Conservation (phyloP, 2,113 vertebrate genomes). For the Poeciliopsis prolifica region DNA sequence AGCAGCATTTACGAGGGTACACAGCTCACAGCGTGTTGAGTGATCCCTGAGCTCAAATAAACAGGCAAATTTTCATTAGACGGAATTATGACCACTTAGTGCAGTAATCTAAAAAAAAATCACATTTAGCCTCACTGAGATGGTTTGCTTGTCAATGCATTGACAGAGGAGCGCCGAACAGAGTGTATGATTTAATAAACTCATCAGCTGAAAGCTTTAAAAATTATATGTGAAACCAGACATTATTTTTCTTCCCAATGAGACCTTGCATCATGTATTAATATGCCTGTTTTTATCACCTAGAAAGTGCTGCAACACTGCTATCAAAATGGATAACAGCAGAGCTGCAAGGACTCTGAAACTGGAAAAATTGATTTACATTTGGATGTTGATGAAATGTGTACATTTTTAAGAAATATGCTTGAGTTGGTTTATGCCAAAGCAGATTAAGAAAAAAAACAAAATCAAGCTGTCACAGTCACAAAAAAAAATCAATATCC, state of each 20-base stretch:
- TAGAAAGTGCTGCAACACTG: background rate
- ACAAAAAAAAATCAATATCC: background rate
- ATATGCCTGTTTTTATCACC: slow-evolving; percentile 13
- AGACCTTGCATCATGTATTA: slow-evolving; percentile 2
- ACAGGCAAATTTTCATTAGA: slow-evolving; percentile 31
- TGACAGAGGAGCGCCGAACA: slow-evolving; percentile 17
- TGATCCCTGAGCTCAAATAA: slow-evolving; percentile 24
- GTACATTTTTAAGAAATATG: background rate
- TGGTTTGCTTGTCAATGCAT: background rate
- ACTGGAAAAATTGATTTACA: background rate
- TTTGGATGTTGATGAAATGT: background rate
- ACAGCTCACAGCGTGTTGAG: slow-evolving; percentile 15
- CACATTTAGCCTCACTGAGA: slow-evolving; percentile 15
- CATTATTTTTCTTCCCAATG: background rate
- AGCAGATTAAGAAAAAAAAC: background rate
- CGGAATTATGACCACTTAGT: slow-evolving; percentile 5
- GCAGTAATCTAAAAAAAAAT: slow-evolving; percentile 8
- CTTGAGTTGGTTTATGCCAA: background rate
- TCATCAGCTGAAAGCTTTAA: slow-evolving; percentile 43
- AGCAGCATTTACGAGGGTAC: slow-evolving; percentile 13
- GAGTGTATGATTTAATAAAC: slow-evolving; percentile 4
- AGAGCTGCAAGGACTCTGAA: background rate
- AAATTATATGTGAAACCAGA: slow-evolving; percentile 9
- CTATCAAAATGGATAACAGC: slow-evolving; percentile 13
- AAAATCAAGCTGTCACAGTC: background rate